These are phyloP conservation scores for Pristis pectinata DNA, from an alignment of 2,797 vertebrate genomes.

Conservation along the genomic window DNA sequence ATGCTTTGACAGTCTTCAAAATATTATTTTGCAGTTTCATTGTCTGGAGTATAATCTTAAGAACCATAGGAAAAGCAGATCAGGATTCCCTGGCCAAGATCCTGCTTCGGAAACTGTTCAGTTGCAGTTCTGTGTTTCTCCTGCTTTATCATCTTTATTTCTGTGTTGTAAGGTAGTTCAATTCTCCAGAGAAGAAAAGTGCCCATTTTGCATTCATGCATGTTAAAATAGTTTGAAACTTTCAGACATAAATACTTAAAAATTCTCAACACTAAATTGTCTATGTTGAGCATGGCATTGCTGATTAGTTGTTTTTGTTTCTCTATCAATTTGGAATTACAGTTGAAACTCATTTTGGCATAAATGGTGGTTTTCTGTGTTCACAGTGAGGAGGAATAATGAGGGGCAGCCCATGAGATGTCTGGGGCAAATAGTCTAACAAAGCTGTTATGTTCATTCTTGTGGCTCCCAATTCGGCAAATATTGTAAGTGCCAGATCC, in stretches of 20 bases:
- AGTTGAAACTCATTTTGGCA: background rate
- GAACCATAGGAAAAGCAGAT: background rate
- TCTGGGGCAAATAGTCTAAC: background rate
- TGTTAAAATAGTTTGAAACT: slow-evolving; percentile 14
- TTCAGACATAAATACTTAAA: background rate
- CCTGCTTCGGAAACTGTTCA: background rate
- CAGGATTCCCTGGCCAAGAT: background rate
- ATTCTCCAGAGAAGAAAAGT: background rate
- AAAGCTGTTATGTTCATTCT: background rate
- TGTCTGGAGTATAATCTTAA: background rate
- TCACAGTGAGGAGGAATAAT: background rate
- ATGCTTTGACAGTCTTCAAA: background rate
- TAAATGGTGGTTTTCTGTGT: background rate
- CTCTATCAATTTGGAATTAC: background rate
- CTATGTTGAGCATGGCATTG: background rate
- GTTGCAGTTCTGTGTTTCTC: background rate
- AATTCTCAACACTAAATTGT: background rate
- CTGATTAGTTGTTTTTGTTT: background rate
- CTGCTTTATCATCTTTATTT: background rate
- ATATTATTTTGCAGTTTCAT: background rate
- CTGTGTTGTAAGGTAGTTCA: background rate
- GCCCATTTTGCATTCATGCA: background rate
- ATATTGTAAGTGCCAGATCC: background rate
- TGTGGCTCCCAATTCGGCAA: background rate
- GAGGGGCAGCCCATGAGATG: background rate